Evolutionary conservation across 2,797 vertebrate species (phyloP).

Genomic region (Psittacula echo): DNA sequence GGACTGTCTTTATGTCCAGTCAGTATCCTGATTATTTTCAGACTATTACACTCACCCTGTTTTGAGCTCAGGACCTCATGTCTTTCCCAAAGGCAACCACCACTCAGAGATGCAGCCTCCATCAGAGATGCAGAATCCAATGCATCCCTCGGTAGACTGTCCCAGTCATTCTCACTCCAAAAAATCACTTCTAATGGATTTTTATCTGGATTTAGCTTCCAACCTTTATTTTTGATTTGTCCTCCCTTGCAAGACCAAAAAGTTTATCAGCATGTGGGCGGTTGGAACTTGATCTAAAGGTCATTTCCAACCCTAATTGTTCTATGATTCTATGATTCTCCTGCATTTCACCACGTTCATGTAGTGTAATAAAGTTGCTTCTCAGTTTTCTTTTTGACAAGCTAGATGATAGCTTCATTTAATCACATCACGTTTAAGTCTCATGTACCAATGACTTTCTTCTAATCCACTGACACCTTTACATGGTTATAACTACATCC

Average conservation of each 20-base stretch:
- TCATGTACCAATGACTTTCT: neutral
- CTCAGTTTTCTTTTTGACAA: neutral
- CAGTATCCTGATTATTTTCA: neutral
- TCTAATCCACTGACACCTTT: neutral
- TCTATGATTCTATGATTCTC: neutral
- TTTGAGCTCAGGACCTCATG: neutral
- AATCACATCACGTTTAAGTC: neutral
- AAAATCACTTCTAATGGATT: neutral
- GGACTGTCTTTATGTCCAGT: neutral
- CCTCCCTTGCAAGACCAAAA: neutral
- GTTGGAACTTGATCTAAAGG: neutral
- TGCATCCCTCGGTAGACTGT: accelerated
- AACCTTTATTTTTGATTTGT: neutral
- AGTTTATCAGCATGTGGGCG: neutral
- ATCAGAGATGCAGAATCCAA: neutral
- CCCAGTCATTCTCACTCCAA: neutral
- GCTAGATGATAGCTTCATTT: neutral
- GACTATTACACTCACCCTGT: neutral
- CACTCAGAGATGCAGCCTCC: neutral
- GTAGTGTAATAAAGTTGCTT: neutral
- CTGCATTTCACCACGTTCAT: neutral
- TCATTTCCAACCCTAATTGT: neutral
- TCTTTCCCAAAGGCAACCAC: neutral
- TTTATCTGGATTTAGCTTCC: neutral
- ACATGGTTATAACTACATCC: neutral